Percentiles rank a stretch among this genome's conserved stretches.
phyloP scores from a whole-genome alignment of 2,888 invertebrate genomes.

The Acleris literana region DNA sequence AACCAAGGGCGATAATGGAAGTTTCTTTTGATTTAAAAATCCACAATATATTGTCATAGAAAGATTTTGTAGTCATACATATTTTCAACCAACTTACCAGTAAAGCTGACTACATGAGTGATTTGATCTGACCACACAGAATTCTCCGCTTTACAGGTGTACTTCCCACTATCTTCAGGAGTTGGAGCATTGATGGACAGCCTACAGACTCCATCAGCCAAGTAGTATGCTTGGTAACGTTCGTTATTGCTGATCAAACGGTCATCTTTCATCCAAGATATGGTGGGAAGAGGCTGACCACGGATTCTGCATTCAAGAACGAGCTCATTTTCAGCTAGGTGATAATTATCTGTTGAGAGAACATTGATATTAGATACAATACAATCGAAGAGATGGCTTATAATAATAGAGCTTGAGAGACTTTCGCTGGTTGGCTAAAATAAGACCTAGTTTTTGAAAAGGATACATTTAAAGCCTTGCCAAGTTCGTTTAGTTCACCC shows the following conservation, averaged over 20 bases:
- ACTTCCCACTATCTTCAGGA: constrained; percentile 88
- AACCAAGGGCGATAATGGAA: too few species aligned
- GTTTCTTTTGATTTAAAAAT: too few species aligned
- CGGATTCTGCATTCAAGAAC: constrained; percentile 91
- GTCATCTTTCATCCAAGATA: constrained; percentile 91
- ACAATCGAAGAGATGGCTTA: neutral
- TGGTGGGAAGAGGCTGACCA: constrained; percentile 88
- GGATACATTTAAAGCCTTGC: too few species aligned
- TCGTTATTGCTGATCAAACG: constrained; percentile 79
- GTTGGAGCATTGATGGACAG: constrained; percentile 87
- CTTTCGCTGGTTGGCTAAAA: too few species aligned
- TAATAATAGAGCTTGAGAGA: neutral
- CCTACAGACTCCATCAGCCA: constrained; percentile 89
- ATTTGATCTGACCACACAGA: constrained; percentile 89
- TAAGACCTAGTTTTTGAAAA: too few species aligned
- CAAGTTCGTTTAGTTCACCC: too few species aligned
- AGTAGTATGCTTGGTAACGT: constrained; percentile 86
- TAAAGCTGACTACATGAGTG: constrained; percentile 87
- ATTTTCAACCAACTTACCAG: constrained; percentile 71
- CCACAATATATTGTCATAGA: neutral
- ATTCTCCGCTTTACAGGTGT: constrained; percentile 90
- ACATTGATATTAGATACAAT: neutral
- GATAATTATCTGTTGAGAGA: constrained; percentile 86
- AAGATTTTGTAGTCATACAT: neutral
- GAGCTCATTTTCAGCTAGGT: constrained; percentile 88